phyloP scores from a whole-genome alignment of 2,888 invertebrate genomes.

The Theodoxus fluviatilis region DNA sequence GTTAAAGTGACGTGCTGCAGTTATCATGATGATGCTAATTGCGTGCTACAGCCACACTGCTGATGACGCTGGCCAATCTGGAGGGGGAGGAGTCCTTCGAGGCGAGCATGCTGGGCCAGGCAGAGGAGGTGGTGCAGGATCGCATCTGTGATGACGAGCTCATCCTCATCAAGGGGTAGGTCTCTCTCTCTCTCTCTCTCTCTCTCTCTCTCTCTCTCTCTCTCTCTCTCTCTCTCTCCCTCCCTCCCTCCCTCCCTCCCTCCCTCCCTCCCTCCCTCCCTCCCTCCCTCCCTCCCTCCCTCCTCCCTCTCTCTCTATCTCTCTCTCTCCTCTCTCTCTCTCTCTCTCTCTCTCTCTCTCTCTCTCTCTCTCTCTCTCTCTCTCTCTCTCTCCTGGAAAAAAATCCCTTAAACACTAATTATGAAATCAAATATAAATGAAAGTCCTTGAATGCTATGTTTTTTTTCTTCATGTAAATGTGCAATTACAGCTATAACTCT shows the following conservation, averaged over 20 bases:
- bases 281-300: slow-evolving; percentile 1
- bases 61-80: slow-evolving; percentile 95
- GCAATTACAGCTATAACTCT: too few relatives aligned
- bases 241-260: slow-evolving; percentile 1
- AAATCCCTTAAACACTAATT: too few relatives aligned
- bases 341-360: too few relatives aligned
- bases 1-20: background rate
- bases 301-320: too few relatives aligned
- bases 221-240: too few relatives aligned
- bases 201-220: background rate
- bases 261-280: slow-evolving; percentile 7
- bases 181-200: slow-evolving; percentile 17
- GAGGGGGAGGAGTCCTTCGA: slow-evolving; percentile 99
- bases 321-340: too few relatives aligned
- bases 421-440: too few relatives aligned
- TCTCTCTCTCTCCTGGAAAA: too few relatives aligned
- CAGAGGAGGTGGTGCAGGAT: slow-evolving; percentile 82
- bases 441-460: too few relatives aligned
- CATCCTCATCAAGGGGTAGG: slow-evolving; percentile 90
- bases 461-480: too few relatives aligned
- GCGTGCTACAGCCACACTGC: slow-evolving; percentile 68
- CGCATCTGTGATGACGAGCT: slow-evolving; percentile 97
- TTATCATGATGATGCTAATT: background rate
- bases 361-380: too few relatives aligned
- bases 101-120: slow-evolving; percentile 87